Evolutionary conservation across 2,797 vertebrate genomes (phyloP).

Genomic region (Protonibea diacanthus): DNA sequence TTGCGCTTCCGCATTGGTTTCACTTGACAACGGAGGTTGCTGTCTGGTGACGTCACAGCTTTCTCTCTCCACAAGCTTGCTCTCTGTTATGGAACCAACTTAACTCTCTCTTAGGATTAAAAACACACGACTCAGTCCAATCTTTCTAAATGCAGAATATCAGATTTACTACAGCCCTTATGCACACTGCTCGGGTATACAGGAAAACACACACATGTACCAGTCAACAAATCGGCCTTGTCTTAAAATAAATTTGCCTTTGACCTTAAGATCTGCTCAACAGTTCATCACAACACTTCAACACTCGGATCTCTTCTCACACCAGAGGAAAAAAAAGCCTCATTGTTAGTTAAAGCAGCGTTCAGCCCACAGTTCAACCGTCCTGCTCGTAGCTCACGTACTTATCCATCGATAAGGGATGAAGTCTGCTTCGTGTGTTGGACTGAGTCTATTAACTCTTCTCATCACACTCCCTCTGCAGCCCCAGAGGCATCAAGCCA

Average conservation of each 20-base stretch:
- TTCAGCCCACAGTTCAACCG: constrained; percentile 18
- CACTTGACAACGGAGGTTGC: too few species aligned
- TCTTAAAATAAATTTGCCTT: background rate
- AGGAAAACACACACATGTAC: too few species aligned
- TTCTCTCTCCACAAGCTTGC: too few species aligned
- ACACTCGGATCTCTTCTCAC: background rate
- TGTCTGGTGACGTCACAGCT: too few species aligned
- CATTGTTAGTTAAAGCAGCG: background rate
- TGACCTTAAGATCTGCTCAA: background rate
- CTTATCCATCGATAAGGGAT: constrained; percentile 38
- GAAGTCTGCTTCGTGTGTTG: constrained; percentile 39
- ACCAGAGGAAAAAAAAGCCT: background rate
- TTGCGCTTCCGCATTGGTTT: too few species aligned
- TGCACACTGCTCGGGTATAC: background rate
- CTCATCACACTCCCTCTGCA: constrained; percentile 7
- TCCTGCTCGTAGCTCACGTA: constrained; percentile 6
- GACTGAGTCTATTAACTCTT: constrained; percentile 33
- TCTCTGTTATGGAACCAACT: too few species aligned
- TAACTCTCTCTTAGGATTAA: too few species aligned
- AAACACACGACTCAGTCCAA: too few species aligned
- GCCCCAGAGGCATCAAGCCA: constrained; percentile 1
- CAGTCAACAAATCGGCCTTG: background rate
- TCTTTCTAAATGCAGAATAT: background rate
- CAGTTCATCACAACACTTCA: background rate
- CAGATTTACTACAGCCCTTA: background rate